These are phyloP conservation scores for Pygoscelis antarcticus DNA, from an alignment of 2,113 vertebrate genomes.

Conservation along the genomic window DNA sequence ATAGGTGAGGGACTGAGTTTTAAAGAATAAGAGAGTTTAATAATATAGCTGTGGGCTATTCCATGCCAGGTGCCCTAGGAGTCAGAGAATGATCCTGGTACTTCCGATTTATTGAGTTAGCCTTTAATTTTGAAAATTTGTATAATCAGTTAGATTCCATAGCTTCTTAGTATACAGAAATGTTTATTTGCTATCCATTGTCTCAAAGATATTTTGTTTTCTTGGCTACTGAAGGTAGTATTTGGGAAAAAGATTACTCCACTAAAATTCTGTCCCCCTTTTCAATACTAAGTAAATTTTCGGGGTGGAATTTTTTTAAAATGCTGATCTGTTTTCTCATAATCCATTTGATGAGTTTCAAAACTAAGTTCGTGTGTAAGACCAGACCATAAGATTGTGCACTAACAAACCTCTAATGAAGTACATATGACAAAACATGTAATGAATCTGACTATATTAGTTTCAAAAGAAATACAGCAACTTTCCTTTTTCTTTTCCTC, in stretches of 20 bases:
- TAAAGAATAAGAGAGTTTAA: background rate
- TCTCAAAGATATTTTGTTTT: background rate
- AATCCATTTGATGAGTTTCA: no score
- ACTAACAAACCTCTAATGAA: no score
- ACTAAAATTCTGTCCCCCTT: no score
- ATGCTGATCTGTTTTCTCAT: no score
- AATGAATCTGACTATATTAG: slow-evolving; percentile 18
- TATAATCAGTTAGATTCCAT: background rate
- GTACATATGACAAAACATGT: background rate
- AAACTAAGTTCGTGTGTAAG: no score
- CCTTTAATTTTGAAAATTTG: background rate
- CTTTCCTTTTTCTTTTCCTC: background rate
- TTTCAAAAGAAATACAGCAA: background rate
- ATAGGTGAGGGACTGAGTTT: background rate
- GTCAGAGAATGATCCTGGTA: background rate
- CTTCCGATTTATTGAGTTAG: background rate
- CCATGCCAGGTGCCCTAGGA: background rate
- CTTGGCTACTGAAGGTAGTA: no score
- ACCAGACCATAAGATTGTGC: no score
- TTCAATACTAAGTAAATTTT: no score
- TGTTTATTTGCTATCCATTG: background rate
- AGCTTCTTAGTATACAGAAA: background rate
- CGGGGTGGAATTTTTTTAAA: no score
- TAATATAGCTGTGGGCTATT: background rate
- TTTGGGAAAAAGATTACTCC: no score